phyloP scores from a whole-genome alignment of 2,797 vertebrate genomes.

The Gymnothorax javanicus region DNA sequence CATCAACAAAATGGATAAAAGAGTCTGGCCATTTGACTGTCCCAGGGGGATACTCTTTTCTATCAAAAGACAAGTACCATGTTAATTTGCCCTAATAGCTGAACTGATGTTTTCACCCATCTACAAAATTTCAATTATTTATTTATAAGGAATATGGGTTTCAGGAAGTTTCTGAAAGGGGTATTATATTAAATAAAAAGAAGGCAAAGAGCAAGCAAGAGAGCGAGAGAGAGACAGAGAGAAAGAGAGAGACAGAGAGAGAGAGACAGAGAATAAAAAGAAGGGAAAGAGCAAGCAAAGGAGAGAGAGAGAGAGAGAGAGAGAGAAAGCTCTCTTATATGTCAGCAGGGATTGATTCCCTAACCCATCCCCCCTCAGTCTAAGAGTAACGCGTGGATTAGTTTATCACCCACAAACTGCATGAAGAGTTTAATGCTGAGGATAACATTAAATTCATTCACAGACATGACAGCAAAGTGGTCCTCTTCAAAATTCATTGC shows the following conservation, averaged over 20 bases:
- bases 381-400: conserved; percentile 1
- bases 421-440: neutral
- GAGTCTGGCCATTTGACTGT: neutral
- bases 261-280: conserved; percentile 4
- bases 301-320: conserved; percentile 13
- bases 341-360: conserved; percentile 1
- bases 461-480: neutral
- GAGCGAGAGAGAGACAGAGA: conserved; percentile 18
- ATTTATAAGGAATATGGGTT: neutral
- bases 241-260: neutral
- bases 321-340: conserved; percentile 8
- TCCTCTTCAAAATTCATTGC: neutral
- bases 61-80: conserved; percentile 6
- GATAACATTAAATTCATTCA: neutral
- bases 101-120: neutral
- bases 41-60: neutral
- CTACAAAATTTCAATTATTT: conserved; percentile 14
- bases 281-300: neutral
- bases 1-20: conserved; percentile 14
- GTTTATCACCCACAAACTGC: neutral
- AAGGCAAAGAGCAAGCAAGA: no score
- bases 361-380: neutral
- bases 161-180: conserved; percentile 9
- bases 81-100: conserved; percentile 13
- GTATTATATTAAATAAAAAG: neutral